Base-by-base conservation (phyloP, 2,888 invertebrate species). In the Alloplasta piceator region DNA sequence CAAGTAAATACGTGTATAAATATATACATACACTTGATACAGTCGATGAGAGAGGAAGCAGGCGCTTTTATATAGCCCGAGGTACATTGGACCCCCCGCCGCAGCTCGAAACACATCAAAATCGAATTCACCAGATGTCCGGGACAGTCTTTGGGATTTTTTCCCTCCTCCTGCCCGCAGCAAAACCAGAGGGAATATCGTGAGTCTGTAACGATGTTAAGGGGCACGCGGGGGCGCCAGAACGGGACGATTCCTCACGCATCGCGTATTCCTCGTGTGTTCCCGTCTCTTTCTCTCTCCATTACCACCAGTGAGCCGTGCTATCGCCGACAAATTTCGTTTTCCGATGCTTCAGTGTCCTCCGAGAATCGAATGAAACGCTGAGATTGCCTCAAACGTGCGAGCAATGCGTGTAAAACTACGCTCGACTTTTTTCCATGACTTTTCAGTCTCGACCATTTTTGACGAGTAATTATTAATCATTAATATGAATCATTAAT, bases 111-210 rank as follows among this genome's bases (percentile, higher is more conserved):
- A 91, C 91, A 90, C 91, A 91, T 91, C 91, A 92, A 92, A 91
- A 92, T 92, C 91, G 91, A 92, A 92, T 92, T 89, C 88, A 91
- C 90, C 92, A 92, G 91, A 92, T 92, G 92, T 91, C 90, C 91
- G 87, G 84, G 87, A 88, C 86, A 87, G 88, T 87, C 86, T 87
- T 48, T 48, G n/a, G 48, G 48, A 6, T 43, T 10, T 43, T 43
- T 43, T 43, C 43, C 10, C 43, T 43, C 38, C 46, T 39, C 55
- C 70, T 63, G 66, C 61, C 66, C 68, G 67, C 58, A 58, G 14
- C 46, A 43, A 7, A 67, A 55, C 38, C 14, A 60, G 26, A 58
- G 73, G 64, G 71, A 64, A 56, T 67, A 48, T 60, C 56, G 67
- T 61, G 67, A 74, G 52, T 58, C 63, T 73, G 85, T 90, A 90